Evolutionary conservation across 1,140 invertebrate genomes (phyloP).

Genomic region (Halotydeus destructor): DNA sequence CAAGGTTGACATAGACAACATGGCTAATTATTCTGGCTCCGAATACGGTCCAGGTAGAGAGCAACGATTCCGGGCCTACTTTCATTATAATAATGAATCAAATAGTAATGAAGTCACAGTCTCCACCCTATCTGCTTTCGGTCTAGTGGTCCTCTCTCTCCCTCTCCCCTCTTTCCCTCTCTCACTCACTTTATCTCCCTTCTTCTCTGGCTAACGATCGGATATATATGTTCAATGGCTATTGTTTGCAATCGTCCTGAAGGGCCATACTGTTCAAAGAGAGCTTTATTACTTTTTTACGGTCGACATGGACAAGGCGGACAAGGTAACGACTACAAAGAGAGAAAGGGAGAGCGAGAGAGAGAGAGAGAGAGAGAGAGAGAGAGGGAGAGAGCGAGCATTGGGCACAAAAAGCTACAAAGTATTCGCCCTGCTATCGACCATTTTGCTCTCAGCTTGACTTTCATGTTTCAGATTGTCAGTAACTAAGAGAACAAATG

Average conservation of each 20-base stretch:
- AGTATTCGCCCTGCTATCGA: background rate
- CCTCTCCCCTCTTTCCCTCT: too few species aligned
- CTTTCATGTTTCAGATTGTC: background rate
- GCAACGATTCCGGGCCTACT: background rate
- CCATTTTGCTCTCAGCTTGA: background rate
- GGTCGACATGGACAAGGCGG: too few species aligned
- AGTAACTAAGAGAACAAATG: background rate
- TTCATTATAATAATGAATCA: background rate
- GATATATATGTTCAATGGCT: too few species aligned
- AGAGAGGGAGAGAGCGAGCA: background rate
- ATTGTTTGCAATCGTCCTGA: too few species aligned
- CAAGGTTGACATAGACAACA: background rate
- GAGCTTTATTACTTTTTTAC: too few species aligned
- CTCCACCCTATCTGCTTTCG: too few species aligned
- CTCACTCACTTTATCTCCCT: too few species aligned
- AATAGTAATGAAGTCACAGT: background rate
- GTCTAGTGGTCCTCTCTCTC: too few species aligned
- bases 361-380: background rate
- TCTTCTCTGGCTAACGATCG: too few species aligned
- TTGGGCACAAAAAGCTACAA: background rate
- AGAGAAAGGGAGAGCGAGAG: conserved; percentile 2
- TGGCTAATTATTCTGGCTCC: background rate
- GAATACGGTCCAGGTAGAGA: too few species aligned
- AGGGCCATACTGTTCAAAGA: too few species aligned
- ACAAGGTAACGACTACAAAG: too few species aligned